These are phyloP conservation scores for Rhopalosiphum maidis DNA, from an alignment of 1,140 invertebrate genomes.

Conservation along the genomic window DNA sequence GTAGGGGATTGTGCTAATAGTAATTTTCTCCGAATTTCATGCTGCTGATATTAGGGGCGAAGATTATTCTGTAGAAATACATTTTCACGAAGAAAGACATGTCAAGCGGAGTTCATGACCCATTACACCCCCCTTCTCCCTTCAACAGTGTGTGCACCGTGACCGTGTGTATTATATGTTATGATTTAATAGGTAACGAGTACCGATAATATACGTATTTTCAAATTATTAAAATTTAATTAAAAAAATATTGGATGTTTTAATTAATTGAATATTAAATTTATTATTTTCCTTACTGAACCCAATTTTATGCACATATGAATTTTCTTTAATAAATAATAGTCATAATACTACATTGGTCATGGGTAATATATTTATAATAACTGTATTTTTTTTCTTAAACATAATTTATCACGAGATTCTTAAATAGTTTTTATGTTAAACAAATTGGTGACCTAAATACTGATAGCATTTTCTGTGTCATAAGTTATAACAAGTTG, in stretches of 20 bases:
- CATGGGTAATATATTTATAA: neutral
- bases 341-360: neutral
- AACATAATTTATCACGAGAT: neutral
- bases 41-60: neutral
- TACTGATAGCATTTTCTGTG: neutral
- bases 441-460: neutral
- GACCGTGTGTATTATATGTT: too few relatives aligned
- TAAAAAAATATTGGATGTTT: neutral
- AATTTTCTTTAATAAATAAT: neutral
- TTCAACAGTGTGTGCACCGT: fast-evolving
- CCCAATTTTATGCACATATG: neutral
- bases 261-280: neutral
- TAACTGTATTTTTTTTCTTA: neutral
- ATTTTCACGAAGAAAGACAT: neutral
- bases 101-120: too few relatives aligned
- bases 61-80: neutral
- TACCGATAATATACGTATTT: neutral
- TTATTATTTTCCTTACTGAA: neutral
- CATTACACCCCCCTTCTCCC: too few relatives aligned
- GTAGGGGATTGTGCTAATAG: too few relatives aligned
- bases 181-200: neutral
- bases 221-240: neutral
- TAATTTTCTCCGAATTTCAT: neutral
- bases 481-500: neutral
- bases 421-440: neutral